Evolutionary conservation across 2,797 vertebrate genomes (phyloP).

Genomic region (Yasuhikotakia modesta): DNA sequence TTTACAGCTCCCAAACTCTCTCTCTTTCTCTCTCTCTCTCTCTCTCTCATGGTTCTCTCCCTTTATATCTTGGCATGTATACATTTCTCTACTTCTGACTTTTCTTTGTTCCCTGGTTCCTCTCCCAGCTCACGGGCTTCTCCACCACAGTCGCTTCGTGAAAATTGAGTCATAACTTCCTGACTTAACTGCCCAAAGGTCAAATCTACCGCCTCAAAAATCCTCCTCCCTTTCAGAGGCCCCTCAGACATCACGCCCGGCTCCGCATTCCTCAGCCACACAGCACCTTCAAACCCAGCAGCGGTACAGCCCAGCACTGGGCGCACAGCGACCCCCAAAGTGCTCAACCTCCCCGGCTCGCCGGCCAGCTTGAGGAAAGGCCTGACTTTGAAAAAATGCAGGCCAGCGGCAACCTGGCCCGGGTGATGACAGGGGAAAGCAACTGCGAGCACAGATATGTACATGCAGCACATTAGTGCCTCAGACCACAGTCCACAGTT

Average conservation of each 20-base stretch:
- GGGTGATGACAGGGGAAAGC: slow-evolving; percentile 71
- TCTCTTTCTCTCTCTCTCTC: slow-evolving; percentile 6
- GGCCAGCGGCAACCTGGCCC: slow-evolving; percentile 63
- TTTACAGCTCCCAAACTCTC: slow-evolving; percentile 7
- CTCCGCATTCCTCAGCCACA: slow-evolving; percentile 73
- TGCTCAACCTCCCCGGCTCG: slow-evolving; percentile 68
- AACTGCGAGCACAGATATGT: slow-evolving; percentile 68
- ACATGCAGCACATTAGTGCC: slow-evolving; percentile 68
- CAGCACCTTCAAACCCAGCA: slow-evolving; percentile 71
- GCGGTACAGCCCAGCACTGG: slow-evolving; percentile 55
- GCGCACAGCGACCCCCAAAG: slow-evolving; percentile 51
- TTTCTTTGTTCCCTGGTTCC: slow-evolving; percentile 56
- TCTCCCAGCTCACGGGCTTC: slow-evolving; percentile 35
- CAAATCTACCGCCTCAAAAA: slow-evolving; percentile 55
- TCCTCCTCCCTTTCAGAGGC: slow-evolving; percentile 69
- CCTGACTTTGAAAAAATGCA: slow-evolving; percentile 63
- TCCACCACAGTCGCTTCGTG: slow-evolving; percentile 62
- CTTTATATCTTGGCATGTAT: slow-evolving; percentile 29
- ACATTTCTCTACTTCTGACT: slow-evolving; percentile 30
- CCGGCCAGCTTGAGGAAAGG: slow-evolving; percentile 55
- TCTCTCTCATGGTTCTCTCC: slow-evolving; percentile 7
- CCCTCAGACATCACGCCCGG: slow-evolving; percentile 71
- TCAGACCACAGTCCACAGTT: slow-evolving; percentile 63
- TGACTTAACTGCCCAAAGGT: slow-evolving; percentile 74
- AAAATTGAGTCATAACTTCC: slow-evolving; percentile 80